A percentile compares a stretch with the other conserved stretches of the same genome.
Conservation (phyloP, 2,113 vertebrate genomes). For the Rhineura floridana region DNA sequence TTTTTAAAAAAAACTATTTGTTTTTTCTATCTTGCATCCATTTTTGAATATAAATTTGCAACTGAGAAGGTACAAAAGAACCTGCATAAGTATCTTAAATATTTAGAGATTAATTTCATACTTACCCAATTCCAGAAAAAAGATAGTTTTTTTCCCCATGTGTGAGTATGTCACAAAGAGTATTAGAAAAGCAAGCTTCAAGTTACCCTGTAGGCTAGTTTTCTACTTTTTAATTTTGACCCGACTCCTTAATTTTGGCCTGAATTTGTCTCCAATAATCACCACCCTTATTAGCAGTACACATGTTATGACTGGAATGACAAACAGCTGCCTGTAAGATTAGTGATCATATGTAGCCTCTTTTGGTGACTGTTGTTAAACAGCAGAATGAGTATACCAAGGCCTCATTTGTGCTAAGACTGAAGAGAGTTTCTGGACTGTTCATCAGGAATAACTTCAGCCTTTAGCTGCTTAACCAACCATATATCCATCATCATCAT, state of each 20-base stretch:
- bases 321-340: not conserved
- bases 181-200: slow-evolving; percentile 10
- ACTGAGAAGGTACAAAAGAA: slow-evolving; percentile 14
- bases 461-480: not conserved
- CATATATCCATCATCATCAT: no score
- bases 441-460: slow-evolving; percentile 2
- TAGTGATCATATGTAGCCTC: not conserved
- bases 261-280: slow-evolving; percentile 27
- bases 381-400: fast-evolving
- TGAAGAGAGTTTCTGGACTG: not conserved
- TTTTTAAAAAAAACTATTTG: not conserved
- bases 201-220: slow-evolving; percentile 35
- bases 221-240: slow-evolving; percentile 24
- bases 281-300: slow-evolving; percentile 9
- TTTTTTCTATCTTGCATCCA: not conserved
- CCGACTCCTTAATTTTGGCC: slow-evolving; percentile 40
- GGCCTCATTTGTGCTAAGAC: not conserved
- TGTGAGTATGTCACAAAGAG: not conserved
- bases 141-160: slow-evolving; percentile 27
- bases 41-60: not conserved
- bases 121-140: slow-evolving; percentile 2
- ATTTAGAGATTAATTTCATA: slow-evolving; percentile 24
- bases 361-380: not conserved
- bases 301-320: slow-evolving; percentile 5
- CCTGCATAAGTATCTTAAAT: slow-evolving; percentile 6